Conservation (phyloP, 2,797 vertebrate genomes). For the Alcedo quadribrachys region DNA sequence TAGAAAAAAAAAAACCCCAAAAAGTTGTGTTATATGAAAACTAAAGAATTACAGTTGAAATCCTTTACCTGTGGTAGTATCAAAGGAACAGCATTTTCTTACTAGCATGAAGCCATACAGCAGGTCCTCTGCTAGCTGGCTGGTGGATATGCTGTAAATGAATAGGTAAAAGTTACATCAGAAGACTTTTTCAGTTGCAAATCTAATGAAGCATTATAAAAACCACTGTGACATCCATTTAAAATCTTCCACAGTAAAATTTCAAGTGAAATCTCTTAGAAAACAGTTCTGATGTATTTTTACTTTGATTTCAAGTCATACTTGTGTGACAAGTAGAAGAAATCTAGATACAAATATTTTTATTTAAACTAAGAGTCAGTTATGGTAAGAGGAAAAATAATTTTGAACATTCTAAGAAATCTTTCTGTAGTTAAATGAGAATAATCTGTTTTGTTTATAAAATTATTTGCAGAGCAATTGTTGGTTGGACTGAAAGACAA, state of each 20-base stretch:
- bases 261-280: background rate
- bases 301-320: background rate
- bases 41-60: background rate
- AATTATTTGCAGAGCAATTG: slow-evolving; percentile 86
- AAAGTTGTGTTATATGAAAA: background rate
- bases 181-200: background rate
- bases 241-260: background rate
- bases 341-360: background rate
- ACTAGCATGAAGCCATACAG: background rate
- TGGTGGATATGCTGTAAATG: background rate
- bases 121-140: background rate
- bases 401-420: background rate
- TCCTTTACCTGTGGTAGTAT: background rate
- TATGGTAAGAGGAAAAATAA: background rate
- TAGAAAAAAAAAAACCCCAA: background rate
- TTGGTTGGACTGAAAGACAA: slow-evolving; percentile 94
- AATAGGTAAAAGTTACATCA: background rate
- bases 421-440: background rate
- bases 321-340: background rate
- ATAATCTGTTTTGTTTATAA: slow-evolving; percentile 9
- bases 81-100: background rate
- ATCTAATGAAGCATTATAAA: background rate
- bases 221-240: background rate
- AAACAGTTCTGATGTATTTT: background rate
- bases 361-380: background rate